Conservation (phyloP, 2,888 invertebrate species). For the Sinohyriopsis cumingii region DNA sequence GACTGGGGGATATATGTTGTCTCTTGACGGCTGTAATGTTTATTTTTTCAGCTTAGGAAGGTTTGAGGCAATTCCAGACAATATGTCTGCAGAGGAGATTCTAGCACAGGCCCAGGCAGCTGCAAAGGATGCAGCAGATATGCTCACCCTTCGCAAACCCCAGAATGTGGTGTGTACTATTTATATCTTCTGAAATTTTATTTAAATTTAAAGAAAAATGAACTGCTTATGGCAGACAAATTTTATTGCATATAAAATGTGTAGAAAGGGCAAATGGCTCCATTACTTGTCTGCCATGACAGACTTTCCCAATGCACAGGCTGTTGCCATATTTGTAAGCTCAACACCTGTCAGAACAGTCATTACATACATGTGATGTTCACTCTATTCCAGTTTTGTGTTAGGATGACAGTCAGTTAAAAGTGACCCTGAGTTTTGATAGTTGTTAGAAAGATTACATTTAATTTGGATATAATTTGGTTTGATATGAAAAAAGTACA, state of each 20-base stretch:
- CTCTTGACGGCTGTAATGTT: background rate
- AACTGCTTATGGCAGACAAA: background rate
- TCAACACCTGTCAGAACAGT: too few relatives aligned
- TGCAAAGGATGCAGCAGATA: conserved; percentile 81
- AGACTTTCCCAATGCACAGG: too few relatives aligned
- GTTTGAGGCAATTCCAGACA: conserved; percentile 85
- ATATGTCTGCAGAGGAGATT: conserved; percentile 80
- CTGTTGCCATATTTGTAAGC: too few relatives aligned
- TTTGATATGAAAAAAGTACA: too few relatives aligned
- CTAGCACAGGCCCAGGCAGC: conserved; percentile 82
- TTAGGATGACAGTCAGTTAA: too few relatives aligned
- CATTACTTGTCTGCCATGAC: background rate
- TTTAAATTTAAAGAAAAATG: background rate
- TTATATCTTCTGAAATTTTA: background rate
- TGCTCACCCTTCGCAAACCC: conserved; percentile 76
- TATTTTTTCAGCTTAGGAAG: conserved; percentile 70
- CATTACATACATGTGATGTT: too few relatives aligned
- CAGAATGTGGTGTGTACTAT: conserved; percentile 72
- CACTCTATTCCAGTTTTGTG: too few relatives aligned
- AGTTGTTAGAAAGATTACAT: too few relatives aligned
- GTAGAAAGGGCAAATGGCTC: background rate
- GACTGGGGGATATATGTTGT: too few relatives aligned
- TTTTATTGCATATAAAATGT: too few relatives aligned
- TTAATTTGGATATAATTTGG: too few relatives aligned
- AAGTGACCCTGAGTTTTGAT: too few relatives aligned